Evolutionary conservation across 37 sponge, comb jelly and placozoan species (phyloP).

Genomic region (Ianthella basta): DNA sequence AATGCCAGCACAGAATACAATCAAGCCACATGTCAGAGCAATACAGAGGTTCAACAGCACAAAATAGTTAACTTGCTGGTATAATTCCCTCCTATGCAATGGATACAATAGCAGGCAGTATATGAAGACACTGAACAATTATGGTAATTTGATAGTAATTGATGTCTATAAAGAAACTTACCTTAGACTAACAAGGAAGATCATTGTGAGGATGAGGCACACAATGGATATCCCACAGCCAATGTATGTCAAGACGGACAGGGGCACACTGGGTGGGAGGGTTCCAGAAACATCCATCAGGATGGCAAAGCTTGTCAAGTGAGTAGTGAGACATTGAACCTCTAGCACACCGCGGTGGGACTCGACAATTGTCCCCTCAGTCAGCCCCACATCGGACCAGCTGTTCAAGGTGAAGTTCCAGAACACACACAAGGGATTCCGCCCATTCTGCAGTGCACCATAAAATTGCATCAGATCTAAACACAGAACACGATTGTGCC

Average conservation of each 20-base stretch:
- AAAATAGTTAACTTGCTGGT: slow-evolving; percentile 22
- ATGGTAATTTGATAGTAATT: too few species aligned
- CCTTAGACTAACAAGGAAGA: slow-evolving; percentile 11
- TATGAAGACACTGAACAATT: too few species aligned
- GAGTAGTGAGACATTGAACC: slow-evolving; percentile 24
- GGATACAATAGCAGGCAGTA: not conserved
- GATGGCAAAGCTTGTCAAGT: slow-evolving; percentile 74
- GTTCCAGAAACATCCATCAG: slow-evolving; percentile 55
- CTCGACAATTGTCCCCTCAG: slow-evolving; percentile 24
- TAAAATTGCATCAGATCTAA: too few species aligned
- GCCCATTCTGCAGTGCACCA: not conserved
- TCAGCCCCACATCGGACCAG: slow-evolving; percentile 37
- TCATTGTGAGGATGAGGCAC: not conserved
- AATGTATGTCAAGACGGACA: slow-evolving; percentile 14
- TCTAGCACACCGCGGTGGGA: slow-evolving; percentile 17
- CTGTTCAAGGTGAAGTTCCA: slow-evolving; percentile 31
- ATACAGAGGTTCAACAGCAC: slow-evolving; percentile 14
- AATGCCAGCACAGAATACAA: slow-evolving; percentile 13
- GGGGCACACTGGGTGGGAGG: not conserved
- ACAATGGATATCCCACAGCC: slow-evolving; percentile 24
- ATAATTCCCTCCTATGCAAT: not conserved
- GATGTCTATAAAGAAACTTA: too few species aligned
- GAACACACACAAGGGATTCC: slow-evolving; percentile 15
- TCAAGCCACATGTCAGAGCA: slow-evolving; percentile 16
- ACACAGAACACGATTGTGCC: too few species aligned